Evolutionary conservation across 2,797 vertebrate genomes (phyloP).

Genomic region (Mus spretus): DNA sequence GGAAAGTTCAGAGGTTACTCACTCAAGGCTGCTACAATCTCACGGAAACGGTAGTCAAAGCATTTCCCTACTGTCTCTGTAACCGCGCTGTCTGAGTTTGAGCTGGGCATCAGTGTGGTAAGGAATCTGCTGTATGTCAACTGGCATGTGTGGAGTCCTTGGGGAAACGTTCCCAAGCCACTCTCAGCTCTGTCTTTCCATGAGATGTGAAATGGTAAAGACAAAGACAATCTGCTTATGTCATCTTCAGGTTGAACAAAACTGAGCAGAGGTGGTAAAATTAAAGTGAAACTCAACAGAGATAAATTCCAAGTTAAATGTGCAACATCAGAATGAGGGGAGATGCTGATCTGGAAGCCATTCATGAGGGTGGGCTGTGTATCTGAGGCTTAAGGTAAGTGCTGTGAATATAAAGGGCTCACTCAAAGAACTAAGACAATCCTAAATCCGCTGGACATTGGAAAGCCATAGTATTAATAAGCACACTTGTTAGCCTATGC

Average conservation of each 20-base stretch:
- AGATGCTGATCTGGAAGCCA: conserved; percentile 36
- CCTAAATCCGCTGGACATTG: not conserved
- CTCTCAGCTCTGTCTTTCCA: not conserved
- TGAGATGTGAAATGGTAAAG: conserved; percentile 17
- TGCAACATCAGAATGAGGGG: conserved; percentile 18
- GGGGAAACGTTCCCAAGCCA: conserved; percentile 3
- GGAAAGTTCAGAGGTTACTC: conserved; percentile 33
- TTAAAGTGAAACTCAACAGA: conserved; percentile 56
- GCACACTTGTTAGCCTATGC: not conserved
- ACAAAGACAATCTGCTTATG: conserved; percentile 16
- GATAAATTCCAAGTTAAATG: conserved; percentile 55
- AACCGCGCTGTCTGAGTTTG: not conserved
- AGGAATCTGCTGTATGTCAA: not conserved
- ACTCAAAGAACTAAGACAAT: conserved; percentile 39
- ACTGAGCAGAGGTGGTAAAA: conserved; percentile 63
- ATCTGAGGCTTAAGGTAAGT: not conserved
- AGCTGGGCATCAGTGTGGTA: not conserved
- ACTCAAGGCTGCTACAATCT: not conserved
- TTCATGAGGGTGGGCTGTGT: not conserved
- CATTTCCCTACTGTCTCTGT: conserved; percentile 11
- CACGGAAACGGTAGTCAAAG: not conserved
- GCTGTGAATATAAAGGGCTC: not conserved
- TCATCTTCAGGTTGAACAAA: conserved; percentile 26
- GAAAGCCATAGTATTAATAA: not conserved
- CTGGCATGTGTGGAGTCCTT: conserved; percentile 11